A percentile compares a stretch with the other conserved stretches of the same genome.
Evolutionary conservation across 2,113 vertebrate genomes (phyloP).

Genomic region (Mus pahari): DNA sequence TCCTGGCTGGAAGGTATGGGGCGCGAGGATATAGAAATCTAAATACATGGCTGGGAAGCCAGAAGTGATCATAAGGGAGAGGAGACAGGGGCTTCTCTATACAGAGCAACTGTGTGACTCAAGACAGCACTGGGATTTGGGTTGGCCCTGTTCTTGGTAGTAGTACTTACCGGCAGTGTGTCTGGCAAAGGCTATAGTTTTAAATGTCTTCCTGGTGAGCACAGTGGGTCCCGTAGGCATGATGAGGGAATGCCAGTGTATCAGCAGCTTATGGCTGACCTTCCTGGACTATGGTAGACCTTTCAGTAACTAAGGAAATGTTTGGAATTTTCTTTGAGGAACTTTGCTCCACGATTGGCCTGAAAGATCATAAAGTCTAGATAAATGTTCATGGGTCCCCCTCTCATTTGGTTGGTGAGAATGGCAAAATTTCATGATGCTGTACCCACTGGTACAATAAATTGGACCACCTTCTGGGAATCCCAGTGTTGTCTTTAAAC

Average conservation of each 20-base stretch:
- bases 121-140: not conserved
- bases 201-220: not conserved
- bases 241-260: not conserved
- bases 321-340: conserved; percentile 6
- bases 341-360: not conserved
- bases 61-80: not conserved
- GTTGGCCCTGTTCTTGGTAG: not conserved
- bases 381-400: not conserved
- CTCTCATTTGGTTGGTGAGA: not conserved
- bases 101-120: not conserved
- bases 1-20: conserved; percentile 18
- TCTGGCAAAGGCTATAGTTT: conserved; percentile 7
- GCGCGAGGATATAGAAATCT: conserved; percentile 24
- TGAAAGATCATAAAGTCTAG: not conserved
- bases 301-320: conserved; percentile 33
- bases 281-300: not conserved
- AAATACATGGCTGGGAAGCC: conserved; percentile 25
- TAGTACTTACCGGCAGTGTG: not conserved
- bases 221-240: not conserved
- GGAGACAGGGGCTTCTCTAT: not conserved
- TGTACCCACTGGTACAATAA: not conserved
- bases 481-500: not conserved
- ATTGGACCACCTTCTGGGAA: not conserved
- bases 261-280: not conserved
- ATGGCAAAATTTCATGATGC: conserved; percentile 16